Evolutionary conservation across 1,140 invertebrate genomes (phyloP).

Genomic region (Drosophila kohkoa): DNA sequence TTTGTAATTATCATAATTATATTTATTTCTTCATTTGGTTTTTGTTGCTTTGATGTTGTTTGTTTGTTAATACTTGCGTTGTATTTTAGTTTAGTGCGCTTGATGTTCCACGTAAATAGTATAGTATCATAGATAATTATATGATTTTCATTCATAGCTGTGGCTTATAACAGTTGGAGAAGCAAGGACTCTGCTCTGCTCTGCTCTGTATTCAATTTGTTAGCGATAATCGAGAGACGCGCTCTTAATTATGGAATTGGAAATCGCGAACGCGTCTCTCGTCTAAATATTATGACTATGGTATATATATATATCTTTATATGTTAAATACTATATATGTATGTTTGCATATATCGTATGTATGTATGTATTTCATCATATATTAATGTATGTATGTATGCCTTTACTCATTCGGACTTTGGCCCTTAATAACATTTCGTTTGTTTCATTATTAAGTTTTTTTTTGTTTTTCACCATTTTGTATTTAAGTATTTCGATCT

Average conservation of each 20-base stretch:
- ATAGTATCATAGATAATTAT: not conserved
- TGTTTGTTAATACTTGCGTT: constrained; percentile 1
- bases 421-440: constrained; percentile 12
- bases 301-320: too few species aligned
- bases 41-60: not conserved
- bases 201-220: not conserved
- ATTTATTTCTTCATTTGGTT: not conserved
- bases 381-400: constrained; percentile 12
- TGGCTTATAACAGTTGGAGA: not conserved
- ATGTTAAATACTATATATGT: constrained; percentile 1
- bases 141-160: not conserved
- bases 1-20: constrained; percentile 10
- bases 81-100: constrained; percentile 16
- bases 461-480: constrained; percentile 1
- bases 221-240: constrained; percentile 1
- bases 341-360: not conserved
- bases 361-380: not conserved
- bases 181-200: not conserved
- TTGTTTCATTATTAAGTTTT: not conserved
- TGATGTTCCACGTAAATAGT: constrained; percentile 1
- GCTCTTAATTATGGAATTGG: not conserved
- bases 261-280: not conserved
- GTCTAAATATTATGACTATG: not conserved
- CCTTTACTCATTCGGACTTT: constrained; percentile 2
- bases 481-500: not conserved